Evolutionary conservation across 2,797 vertebrate genomes (phyloP).

Genomic region (Columba guinea): DNA sequence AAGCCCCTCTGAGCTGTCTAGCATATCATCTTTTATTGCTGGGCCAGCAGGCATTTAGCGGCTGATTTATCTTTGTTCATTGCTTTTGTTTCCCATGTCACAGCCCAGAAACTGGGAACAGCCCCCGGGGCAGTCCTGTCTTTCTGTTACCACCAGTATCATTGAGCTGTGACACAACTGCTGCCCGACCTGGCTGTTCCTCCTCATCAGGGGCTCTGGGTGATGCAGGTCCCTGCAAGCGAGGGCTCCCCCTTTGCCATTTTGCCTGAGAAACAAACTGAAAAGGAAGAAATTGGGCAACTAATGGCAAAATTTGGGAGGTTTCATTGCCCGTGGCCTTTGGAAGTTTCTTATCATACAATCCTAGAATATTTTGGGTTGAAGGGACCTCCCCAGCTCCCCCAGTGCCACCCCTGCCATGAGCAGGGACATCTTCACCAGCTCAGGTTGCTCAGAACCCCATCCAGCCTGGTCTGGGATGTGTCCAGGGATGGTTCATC

Average conservation of each 20-base stretch:
- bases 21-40: background rate
- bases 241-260: background rate
- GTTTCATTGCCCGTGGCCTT: background rate
- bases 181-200: fast-evolving
- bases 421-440: too few species aligned
- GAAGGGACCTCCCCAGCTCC: too few species aligned
- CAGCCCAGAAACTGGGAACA: background rate
- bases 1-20: background rate
- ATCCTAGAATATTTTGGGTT: too few species aligned
- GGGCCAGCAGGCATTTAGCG: background rate
- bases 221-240: fast-evolving
- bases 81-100: background rate
- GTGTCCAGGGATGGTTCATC: too few species aligned
- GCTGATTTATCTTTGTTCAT: background rate
- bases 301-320: background rate
- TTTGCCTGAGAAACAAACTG: background rate
- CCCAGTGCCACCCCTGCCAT: too few species aligned
- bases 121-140: background rate
- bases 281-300: background rate
- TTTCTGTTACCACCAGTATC: fast-evolving
- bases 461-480: too few species aligned
- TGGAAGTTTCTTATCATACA: background rate
- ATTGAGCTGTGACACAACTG: fast-evolving
- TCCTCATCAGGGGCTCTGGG: background rate
- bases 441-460: too few species aligned